Conservation (phyloP, 2,113 vertebrate species). For the Reinhardtius hippoglossoides region DNA sequence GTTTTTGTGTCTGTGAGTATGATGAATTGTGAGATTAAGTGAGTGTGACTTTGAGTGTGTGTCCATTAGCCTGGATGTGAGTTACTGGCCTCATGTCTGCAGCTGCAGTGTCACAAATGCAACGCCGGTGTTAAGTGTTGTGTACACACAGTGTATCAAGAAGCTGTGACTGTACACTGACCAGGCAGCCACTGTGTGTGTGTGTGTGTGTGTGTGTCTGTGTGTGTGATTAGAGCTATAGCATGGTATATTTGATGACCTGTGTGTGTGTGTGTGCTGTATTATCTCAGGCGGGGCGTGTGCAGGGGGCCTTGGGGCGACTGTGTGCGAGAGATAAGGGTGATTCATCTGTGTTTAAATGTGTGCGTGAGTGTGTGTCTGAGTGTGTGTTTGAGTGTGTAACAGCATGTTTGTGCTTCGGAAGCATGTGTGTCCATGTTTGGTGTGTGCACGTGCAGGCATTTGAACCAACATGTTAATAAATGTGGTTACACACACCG, state of each 20-base stretch:
- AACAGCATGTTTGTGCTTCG: slow-evolving; percentile 40
- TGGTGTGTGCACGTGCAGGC: slow-evolving; percentile 15
- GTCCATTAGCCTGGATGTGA: slow-evolving; percentile 58
- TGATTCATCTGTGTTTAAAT: slow-evolving; percentile 76
- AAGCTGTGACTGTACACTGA: slow-evolving; percentile 30
- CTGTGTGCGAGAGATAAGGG: slow-evolving; percentile 83
- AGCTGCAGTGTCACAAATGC: slow-evolving; percentile 55
- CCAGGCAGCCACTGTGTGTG: slow-evolving; percentile 9
- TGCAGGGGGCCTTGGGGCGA: slow-evolving; percentile 76
- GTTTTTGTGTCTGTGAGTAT: slow-evolving; percentile 21
- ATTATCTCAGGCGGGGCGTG: slow-evolving; percentile 74
- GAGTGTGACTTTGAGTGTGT: slow-evolving; percentile 47
- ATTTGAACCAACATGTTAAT: slow-evolving; percentile 36
- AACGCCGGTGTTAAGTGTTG: slow-evolving; percentile 36
- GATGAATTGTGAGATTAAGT: slow-evolving; percentile 34
- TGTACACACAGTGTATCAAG: slow-evolving; percentile 34
- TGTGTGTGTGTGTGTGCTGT: slow-evolving; percentile 44
- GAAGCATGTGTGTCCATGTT: slow-evolving; percentile 53
- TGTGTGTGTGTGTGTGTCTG: slow-evolving; percentile 20
- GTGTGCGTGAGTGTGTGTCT: slow-evolving; percentile 38
- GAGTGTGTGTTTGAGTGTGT: slow-evolving; percentile 18
- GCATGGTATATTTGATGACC: slow-evolving; percentile 46
- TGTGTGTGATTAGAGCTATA: slow-evolving; percentile 44
- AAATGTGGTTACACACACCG: slow-evolving; percentile 20
- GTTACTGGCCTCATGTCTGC: slow-evolving; percentile 49